Conservation (phyloP, 2,113 vertebrate genomes). For the Dermatemys mawii region DNA sequence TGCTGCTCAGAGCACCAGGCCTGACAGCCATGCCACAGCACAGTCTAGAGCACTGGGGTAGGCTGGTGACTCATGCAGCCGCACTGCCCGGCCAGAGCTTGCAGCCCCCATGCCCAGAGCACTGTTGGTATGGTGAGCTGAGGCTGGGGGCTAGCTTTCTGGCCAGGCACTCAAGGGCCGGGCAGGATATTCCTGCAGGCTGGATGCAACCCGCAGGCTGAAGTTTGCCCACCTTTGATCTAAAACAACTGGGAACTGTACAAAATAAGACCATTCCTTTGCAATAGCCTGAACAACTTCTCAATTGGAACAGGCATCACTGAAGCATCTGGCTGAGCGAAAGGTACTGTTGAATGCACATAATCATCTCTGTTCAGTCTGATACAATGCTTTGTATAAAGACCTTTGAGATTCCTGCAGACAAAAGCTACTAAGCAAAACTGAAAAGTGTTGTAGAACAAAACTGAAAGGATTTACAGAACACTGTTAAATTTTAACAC, state of each 20-base stretch:
- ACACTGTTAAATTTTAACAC: not conserved
- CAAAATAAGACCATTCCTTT: not conserved
- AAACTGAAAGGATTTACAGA: not conserved
- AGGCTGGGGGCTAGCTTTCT: no score
- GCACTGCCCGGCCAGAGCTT: no score
- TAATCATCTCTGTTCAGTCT: not conserved
- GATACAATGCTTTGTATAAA: not conserved
- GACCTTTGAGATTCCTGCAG: not conserved
- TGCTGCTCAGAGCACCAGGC: no score
- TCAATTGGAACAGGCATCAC: not conserved
- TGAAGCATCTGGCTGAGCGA: not conserved
- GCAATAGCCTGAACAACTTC: not conserved
- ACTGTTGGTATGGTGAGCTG: no score
- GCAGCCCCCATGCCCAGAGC: no score
- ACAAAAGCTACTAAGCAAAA: not conserved
- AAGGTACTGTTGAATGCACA: not conserved
- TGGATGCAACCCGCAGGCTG: no score
- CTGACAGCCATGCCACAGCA: no score
- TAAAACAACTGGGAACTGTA: not conserved
- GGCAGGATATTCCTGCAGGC: no score
- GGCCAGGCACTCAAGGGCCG: no score
- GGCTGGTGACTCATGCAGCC: no score
- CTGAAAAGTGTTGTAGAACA: not conserved
- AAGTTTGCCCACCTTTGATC: no score
- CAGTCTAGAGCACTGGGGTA: no score